Evolutionary conservation across 2,113 vertebrate species (phyloP).

Genomic region (Microcebus jonahi): DNA sequence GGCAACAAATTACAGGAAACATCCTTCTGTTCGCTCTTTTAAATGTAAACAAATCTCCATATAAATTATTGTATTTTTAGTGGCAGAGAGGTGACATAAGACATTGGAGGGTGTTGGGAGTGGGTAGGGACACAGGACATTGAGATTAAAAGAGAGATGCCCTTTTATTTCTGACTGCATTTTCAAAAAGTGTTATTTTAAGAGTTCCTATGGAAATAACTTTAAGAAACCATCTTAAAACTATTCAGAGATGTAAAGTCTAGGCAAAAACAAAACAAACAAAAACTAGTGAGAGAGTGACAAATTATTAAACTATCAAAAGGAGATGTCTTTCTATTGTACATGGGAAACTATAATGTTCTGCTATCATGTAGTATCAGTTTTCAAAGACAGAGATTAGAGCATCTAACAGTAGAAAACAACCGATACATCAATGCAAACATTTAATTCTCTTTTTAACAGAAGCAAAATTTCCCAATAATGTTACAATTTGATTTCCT

Average conservation of each 20-base stretch:
- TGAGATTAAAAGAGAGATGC: conserved; percentile 28
- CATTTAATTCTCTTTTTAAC: conserved; percentile 38
- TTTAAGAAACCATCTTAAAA: conserved; percentile 44
- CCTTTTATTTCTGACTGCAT: conserved; percentile 14
- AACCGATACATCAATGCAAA: not conserved
- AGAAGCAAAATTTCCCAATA: not conserved
- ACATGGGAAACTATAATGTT: not conserved
- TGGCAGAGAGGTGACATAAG: not conserved
- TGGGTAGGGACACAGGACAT: not conserved
- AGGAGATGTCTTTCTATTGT: conserved; percentile 5
- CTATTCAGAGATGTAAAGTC: not conserved
- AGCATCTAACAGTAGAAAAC: not conserved
- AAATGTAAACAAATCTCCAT: not conserved
- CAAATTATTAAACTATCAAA: not conserved
- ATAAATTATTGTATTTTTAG: conserved; percentile 16
- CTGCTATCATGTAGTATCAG: not conserved
- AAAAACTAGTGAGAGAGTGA: not conserved
- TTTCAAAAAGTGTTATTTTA: not conserved
- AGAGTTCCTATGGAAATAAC: not conserved
- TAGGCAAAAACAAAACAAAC: too few species aligned
- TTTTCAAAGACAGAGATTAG: conserved; percentile 41
- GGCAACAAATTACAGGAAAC: conserved; percentile 4
- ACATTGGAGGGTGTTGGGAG: not conserved
- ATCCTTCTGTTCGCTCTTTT: conserved; percentile 16
- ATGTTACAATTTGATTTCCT: not conserved